These are phyloP conservation scores for Drosophila athabasca DNA, from an alignment of 1,140 invertebrate genomes.

Conservation along the genomic window DNA sequence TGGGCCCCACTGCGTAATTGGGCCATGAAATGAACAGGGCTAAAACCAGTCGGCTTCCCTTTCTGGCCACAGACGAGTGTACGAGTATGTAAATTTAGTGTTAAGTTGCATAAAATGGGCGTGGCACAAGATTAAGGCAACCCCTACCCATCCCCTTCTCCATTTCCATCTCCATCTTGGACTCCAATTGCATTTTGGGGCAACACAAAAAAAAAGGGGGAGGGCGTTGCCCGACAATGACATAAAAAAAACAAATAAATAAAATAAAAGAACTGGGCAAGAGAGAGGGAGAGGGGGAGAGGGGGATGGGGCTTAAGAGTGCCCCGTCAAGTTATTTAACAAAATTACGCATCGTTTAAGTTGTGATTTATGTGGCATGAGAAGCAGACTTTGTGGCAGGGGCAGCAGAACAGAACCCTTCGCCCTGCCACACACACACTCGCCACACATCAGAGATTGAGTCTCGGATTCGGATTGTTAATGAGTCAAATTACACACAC, in stretches of 20 bases:
- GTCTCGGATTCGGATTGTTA: conserved; percentile 71
- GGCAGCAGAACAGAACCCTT: conserved; percentile 52
- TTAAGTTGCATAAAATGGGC: conserved; percentile 76
- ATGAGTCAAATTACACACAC: conserved; percentile 82
- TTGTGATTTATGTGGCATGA: conserved; percentile 79
- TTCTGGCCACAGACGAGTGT: not conserved
- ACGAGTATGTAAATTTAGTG: conserved; percentile 62
- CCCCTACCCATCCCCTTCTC: conserved; percentile 6
- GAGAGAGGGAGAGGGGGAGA: no score
- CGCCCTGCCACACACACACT: conserved; percentile 39
- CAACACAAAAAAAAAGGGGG: conserved; percentile 4
- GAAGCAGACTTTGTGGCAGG: conserved; percentile 17
- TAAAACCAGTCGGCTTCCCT: not conserved
- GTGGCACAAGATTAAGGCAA: conserved; percentile 42
- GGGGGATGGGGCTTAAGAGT: not conserved
- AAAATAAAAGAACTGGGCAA: conserved; percentile 48
- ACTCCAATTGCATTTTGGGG: conserved; percentile 57
- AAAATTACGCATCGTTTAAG: conserved; percentile 80
- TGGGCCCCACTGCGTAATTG: conserved; percentile 41
- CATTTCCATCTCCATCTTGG: not conserved
- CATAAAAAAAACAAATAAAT: conserved; percentile 67
- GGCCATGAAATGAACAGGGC: conserved; percentile 43
- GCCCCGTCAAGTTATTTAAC: conserved; percentile 61
- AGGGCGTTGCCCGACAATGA: conserved; percentile 57
- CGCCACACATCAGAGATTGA: conserved; percentile 24